Conservation (phyloP, 2,113 vertebrate species). For the Heloderma charlesbogerti region DNA sequence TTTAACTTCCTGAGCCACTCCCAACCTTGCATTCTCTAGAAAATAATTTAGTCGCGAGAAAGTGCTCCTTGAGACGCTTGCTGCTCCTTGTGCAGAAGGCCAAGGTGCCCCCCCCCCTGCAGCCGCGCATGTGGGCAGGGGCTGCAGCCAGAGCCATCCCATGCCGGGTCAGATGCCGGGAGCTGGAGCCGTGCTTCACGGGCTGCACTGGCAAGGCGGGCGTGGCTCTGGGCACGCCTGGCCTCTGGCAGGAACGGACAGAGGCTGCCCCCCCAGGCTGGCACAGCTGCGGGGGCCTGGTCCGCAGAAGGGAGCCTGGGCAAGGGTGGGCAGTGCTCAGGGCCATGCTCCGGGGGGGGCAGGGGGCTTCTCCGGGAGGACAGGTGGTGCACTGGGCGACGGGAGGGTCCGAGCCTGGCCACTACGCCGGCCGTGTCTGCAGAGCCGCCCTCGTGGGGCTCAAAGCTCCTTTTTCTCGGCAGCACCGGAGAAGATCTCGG, state of each 20-base stretch:
- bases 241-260: neutral
- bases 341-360: neutral
- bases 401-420: neutral
- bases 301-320: neutral
- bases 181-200: fast-evolving
- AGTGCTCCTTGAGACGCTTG: slow-evolving; percentile 56
- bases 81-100: fast-evolving
- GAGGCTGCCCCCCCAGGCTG: neutral
- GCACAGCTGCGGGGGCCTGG: neutral
- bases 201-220: neutral
- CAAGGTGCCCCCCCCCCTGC: too few relatives aligned
- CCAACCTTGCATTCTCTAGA: slow-evolving; percentile 45
- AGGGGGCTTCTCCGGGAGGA: too few relatives aligned
- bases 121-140: neutral
- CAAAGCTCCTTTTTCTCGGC: slow-evolving; percentile 71
- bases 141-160: neutral
- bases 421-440: too few relatives aligned
- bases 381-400: too few relatives aligned
- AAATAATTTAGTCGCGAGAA: slow-evolving; percentile 65
- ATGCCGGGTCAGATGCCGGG: neutral
- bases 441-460: neutral
- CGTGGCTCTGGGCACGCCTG: neutral
- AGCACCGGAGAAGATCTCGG: slow-evolving; percentile 79
- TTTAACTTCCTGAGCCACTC: slow-evolving; percentile 41
- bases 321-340: neutral